These are phyloP conservation scores for Gopherus flavomarginatus DNA, from an alignment of 2,113 vertebrate genomes.

Conservation along the genomic window DNA sequence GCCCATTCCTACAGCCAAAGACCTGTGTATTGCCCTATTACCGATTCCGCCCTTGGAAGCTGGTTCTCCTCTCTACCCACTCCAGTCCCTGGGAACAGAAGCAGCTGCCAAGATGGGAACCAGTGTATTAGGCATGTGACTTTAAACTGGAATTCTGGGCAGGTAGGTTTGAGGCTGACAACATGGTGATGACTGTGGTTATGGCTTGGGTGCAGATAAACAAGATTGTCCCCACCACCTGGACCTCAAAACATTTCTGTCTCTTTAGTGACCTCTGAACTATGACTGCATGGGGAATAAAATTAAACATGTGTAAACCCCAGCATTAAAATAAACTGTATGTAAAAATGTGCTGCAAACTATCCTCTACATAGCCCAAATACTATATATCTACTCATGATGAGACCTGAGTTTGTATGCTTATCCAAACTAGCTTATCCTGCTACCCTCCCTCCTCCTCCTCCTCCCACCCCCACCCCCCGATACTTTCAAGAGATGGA, in stretches of 20 bases:
- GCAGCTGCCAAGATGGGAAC: neutral
- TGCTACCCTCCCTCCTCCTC: neutral
- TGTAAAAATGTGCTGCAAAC: neutral
- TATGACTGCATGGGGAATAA: no score
- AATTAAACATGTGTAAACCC: neutral
- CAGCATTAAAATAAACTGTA: neutral
- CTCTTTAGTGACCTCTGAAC: neutral
- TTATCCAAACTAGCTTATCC: neutral
- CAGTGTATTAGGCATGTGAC: neutral
- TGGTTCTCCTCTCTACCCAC: neutral
- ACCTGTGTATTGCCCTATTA: neutral
- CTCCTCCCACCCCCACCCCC: neutral
- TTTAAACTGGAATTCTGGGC: neutral
- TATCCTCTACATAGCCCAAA: neutral
- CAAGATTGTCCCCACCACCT: no score
- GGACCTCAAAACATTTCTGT: neutral
- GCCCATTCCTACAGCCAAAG: no score
- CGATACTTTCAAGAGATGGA: neutral
- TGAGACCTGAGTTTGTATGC: neutral
- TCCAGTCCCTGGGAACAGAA: neutral
- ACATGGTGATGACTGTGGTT: neutral
- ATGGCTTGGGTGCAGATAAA: neutral
- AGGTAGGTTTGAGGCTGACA: neutral
- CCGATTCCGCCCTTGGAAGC: neutral
- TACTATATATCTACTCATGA: neutral